These are phyloP conservation scores for Drosophila colorata DNA, from an alignment of 2,888 invertebrate genomes.

Conservation along the genomic window DNA sequence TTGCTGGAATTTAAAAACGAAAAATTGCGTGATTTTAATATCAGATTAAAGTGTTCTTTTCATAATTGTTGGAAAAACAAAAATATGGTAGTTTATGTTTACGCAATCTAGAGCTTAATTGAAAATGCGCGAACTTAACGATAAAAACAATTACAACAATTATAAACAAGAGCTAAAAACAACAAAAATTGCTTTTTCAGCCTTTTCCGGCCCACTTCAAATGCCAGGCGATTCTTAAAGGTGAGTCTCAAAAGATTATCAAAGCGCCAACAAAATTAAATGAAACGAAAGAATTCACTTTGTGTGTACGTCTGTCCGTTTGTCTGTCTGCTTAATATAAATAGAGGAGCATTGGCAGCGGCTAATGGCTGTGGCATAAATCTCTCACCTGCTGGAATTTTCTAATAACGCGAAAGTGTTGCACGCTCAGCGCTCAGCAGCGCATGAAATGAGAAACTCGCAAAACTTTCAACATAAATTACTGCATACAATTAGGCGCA, in stretches of 20 bases:
- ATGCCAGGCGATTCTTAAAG: constrained; percentile 44
- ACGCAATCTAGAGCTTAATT: constrained; percentile 32
- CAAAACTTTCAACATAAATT: constrained; percentile 74
- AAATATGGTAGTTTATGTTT: constrained; percentile 49
- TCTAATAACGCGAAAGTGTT: constrained; percentile 75
- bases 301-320: constrained; percentile 5
- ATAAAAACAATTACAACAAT: constrained; percentile 71
- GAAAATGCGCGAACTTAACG: constrained; percentile 59
- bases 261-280: constrained; percentile 26
- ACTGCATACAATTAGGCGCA: constrained; percentile 63
- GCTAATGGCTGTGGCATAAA: constrained; percentile 67
- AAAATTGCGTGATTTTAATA: constrained; percentile 6
- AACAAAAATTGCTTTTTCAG: constrained; percentile 48
- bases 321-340: constrained; percentile 2
- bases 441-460: constrained; percentile 73
- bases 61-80: constrained; percentile 36
- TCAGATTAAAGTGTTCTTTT: constrained; percentile 18
- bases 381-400: constrained; percentile 74
- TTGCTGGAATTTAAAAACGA: constrained; percentile 3
- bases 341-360: constrained; percentile 40
- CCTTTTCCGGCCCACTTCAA: constrained; percentile 44
- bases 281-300: constrained; percentile 32
- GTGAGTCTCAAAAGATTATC: constrained; percentile 45
- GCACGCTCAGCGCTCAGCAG: constrained; percentile 47
- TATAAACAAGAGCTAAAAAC: constrained; percentile 57